Evolutionary conservation across 2,113 vertebrate species (phyloP).

Genomic region (Lontra canadensis): DNA sequence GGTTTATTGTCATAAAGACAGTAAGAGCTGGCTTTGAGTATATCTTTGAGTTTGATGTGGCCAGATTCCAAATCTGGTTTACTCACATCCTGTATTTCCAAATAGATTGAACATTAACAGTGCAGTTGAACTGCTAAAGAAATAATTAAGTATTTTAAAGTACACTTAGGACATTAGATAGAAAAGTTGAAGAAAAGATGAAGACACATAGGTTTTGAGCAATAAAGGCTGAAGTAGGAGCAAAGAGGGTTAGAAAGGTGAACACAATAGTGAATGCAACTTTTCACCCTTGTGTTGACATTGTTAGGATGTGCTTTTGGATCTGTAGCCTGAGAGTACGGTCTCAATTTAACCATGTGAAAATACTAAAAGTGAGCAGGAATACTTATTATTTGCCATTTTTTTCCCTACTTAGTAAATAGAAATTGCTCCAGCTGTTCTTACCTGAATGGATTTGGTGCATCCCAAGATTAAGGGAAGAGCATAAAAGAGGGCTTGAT

Average conservation of each 20-base stretch:
- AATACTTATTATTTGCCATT: neutral
- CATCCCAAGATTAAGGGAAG: neutral
- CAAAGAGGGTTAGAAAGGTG: neutral
- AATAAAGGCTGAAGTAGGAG: neutral
- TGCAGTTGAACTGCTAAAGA: neutral
- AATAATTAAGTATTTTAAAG: constrained; percentile 23
- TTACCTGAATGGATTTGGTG: neutral
- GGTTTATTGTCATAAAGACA: neutral
- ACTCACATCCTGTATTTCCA: neutral
- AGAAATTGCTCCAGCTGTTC: neutral
- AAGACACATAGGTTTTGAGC: neutral
- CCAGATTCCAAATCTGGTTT: neutral
- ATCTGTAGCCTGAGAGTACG: neutral
- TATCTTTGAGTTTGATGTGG: neutral
- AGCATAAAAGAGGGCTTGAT: too few species aligned
- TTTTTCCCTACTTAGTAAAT: neutral
- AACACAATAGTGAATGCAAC: neutral
- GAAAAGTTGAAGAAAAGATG: neutral
- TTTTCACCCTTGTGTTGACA: neutral
- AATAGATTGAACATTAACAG: neutral
- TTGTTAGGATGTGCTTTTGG: neutral
- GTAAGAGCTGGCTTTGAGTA: neutral
- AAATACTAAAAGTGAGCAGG: neutral
- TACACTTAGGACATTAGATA: neutral
- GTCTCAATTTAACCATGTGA: neutral